These are phyloP conservation scores for Ostrea denselamellosa DNA, from an alignment of 1,140 invertebrate species.

Conservation along the genomic window DNA sequence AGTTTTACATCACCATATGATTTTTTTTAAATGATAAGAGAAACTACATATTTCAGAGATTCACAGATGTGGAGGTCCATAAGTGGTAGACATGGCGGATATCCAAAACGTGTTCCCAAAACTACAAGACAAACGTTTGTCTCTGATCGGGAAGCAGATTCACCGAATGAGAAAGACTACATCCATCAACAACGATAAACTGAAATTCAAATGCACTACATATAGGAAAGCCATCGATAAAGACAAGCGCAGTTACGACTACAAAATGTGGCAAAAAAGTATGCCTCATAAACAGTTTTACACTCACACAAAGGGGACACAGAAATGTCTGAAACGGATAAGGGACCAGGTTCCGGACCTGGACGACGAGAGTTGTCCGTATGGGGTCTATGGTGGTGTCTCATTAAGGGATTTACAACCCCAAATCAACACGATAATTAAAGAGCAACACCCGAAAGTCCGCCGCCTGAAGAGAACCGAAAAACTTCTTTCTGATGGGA, in stretches of 20 bases:
- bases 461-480: slow-evolving; percentile 41
- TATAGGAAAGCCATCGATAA: slow-evolving; percentile 45
- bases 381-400: slow-evolving; percentile 51
- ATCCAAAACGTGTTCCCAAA: slow-evolving; percentile 45
- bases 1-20: too few species aligned
- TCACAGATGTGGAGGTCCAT: neutral
- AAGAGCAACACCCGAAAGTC: slow-evolving; percentile 41
- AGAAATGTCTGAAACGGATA: slow-evolving; percentile 51
- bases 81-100: slow-evolving; percentile 5
- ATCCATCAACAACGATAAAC: slow-evolving; percentile 49
- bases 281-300: slow-evolving; percentile 45
- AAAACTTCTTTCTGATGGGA: slow-evolving; percentile 45
- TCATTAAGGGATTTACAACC: slow-evolving; percentile 36
- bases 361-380: slow-evolving; percentile 42
- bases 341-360: slow-evolving; percentile 29
- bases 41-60: neutral
- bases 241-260: slow-evolving; percentile 49
- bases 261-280: slow-evolving; percentile 46
- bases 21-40: too few species aligned
- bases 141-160: slow-evolving; percentile 42
- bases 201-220: slow-evolving; percentile 33
- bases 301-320: slow-evolving; percentile 45
- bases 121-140: slow-evolving; percentile 49
- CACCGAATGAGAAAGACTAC: slow-evolving; percentile 48
- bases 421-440: slow-evolving; percentile 46